These are phyloP conservation scores for Toxonevra muliebris DNA, from an alignment of 2,888 invertebrate genomes.

Conservation along the genomic window DNA sequence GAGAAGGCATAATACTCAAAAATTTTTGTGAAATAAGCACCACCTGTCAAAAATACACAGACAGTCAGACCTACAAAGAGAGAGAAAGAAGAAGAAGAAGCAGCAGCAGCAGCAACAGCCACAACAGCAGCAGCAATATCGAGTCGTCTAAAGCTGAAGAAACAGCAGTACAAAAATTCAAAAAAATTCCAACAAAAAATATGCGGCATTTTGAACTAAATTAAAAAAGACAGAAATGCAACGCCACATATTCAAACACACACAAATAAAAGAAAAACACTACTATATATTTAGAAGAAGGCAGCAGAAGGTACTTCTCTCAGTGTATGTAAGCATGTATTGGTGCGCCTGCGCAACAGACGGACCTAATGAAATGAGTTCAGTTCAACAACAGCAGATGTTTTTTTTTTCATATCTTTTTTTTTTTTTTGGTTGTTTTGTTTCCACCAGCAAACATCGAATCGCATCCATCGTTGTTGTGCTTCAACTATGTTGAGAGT, in stretches of 20 bases:
- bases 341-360: constrained; percentile 50
- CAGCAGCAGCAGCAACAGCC: constrained; percentile 27
- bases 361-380: constrained; percentile 38
- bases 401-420: constrained; percentile 48
- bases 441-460: not conserved
- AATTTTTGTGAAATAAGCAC: constrained; percentile 45
- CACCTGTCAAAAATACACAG: constrained; percentile 58
- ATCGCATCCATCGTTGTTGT: constrained; percentile 30
- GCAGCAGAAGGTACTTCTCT: constrained; percentile 2
- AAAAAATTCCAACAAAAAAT: constrained; percentile 16
- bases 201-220: constrained; percentile 24
- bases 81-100: constrained; percentile 38
- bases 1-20: constrained; percentile 30
- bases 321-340: constrained; percentile 14
- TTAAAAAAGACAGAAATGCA: constrained; percentile 15
- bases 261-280: constrained; percentile 20
- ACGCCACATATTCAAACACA: constrained; percentile 1
- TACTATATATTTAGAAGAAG: constrained; percentile 19
- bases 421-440: constrained; percentile 42
- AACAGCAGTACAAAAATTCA: constrained; percentile 28
- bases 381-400: constrained; percentile 54
- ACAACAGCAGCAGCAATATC: constrained; percentile 27
- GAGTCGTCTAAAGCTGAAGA: constrained; percentile 25
- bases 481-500: constrained; percentile 33
- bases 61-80: constrained; percentile 20